These are phyloP conservation scores for Amitus sp. DNA, from an alignment of 2,888 invertebrate genomes.

Conservation along the genomic window DNA sequence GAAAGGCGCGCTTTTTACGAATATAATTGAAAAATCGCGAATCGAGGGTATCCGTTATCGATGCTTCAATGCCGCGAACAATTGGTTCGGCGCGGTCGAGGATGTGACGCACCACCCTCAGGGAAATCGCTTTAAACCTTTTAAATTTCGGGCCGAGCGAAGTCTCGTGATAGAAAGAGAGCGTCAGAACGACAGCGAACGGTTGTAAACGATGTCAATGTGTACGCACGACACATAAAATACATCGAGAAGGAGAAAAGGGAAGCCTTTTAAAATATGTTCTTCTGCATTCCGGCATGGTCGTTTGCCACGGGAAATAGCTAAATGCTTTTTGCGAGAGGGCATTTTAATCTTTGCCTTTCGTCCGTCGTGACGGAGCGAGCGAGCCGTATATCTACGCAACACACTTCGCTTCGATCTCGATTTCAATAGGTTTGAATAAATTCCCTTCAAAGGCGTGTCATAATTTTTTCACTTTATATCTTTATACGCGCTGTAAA, in stretches of 20 bases:
- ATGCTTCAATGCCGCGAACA: conserved; percentile 9
- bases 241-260: conserved; percentile 58
- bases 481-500: background rate
- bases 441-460: conserved; percentile 21
- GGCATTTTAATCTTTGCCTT: conserved; percentile 65
- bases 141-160: conserved; percentile 57
- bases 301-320: conserved; percentile 66
- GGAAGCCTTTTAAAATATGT: conserved; percentile 65
- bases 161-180: conserved; percentile 42
- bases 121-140: conserved; percentile 66
- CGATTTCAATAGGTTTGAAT: conserved; percentile 25
- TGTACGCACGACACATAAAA: conserved; percentile 54
- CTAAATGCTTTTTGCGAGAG: conserved; percentile 66
- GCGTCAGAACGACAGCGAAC: conserved; percentile 31
- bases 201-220: conserved; percentile 28
- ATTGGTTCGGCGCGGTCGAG: conserved; percentile 43
- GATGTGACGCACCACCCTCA: conserved; percentile 55
- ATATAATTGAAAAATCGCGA: background rate
- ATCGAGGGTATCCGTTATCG: background rate
- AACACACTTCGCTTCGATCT: conserved; percentile 25
- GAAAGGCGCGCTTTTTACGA: background rate
- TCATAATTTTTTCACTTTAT: conserved; percentile 5
- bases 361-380: conserved; percentile 41
- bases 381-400: conserved; percentile 26
- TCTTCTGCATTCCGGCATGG: conserved; percentile 62